These are phyloP conservation scores for Drosophila seclusa DNA, from an alignment of 2,888 invertebrate species.

Conservation along the genomic window DNA sequence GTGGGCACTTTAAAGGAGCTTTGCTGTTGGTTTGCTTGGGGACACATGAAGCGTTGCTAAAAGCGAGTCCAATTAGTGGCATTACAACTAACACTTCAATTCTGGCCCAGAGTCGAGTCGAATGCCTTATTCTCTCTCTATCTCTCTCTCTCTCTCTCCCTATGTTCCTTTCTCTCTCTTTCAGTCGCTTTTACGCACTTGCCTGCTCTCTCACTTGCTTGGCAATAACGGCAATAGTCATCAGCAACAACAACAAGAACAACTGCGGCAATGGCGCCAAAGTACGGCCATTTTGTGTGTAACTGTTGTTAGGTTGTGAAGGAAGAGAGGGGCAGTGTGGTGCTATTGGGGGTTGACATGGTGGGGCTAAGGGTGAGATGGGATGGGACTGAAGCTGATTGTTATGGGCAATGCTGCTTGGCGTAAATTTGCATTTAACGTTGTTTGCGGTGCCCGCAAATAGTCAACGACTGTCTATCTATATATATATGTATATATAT, in stretches of 20 bases:
- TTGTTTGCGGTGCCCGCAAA: conserved; percentile 80
- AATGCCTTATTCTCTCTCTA: conserved; percentile 1
- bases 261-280: conserved; percentile 75
- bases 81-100: conserved; percentile 82
- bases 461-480: conserved; percentile 59
- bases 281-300: conserved; percentile 78
- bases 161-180: background rate
- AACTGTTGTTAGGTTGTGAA: conserved; percentile 40
- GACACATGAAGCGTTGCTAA: conserved; percentile 72
- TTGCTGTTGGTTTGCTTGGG: conserved; percentile 54
- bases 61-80: conserved; percentile 82
- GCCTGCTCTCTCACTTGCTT: conserved; percentile 27
- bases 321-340: background rate
- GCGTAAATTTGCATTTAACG: conserved; percentile 81
- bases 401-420: conserved; percentile 42
- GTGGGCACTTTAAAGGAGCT: conserved; percentile 59
- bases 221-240: conserved; percentile 81
- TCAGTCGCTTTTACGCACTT: conserved; percentile 15
- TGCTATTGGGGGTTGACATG: background rate
- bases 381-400: conserved; percentile 5
- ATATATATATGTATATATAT: conserved; percentile 7
- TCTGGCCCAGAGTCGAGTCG: conserved; percentile 51
- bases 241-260: conserved; percentile 35
- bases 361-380: conserved; percentile 1
- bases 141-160: background rate